phyloP scores from a whole-genome alignment of 2,113 vertebrate species.

The Hypanus sabinus region DNA sequence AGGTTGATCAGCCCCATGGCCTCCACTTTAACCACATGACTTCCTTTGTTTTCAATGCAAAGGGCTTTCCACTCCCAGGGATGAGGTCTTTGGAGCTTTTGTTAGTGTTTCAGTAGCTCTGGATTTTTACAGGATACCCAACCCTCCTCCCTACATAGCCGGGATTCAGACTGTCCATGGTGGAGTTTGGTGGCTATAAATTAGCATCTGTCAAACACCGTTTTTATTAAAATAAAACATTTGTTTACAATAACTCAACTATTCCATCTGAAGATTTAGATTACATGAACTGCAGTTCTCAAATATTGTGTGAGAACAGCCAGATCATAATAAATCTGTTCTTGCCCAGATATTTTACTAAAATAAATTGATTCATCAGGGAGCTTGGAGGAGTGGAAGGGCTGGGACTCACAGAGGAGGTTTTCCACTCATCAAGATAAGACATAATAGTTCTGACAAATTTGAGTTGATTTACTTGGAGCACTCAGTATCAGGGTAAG shows the following conservation, averaged over 20 bases:
- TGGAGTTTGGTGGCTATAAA: neutral
- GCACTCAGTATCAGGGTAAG: neutral
- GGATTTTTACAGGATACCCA: too few relatives aligned
- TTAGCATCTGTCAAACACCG: neutral
- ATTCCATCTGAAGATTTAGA: neutral
- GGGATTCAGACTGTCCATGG: too few relatives aligned
- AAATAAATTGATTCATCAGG: constrained; percentile 13
- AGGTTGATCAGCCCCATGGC: too few relatives aligned
- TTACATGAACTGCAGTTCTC: neutral
- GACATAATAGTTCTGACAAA: neutral
- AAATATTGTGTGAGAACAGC: neutral
- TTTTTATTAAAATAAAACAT: neutral
- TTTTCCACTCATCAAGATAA: neutral
- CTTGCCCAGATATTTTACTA: neutral
- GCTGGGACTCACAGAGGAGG: neutral
- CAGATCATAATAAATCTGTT: neutral
- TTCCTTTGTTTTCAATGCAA: too few relatives aligned
- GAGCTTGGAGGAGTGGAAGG: too few relatives aligned
- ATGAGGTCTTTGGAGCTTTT: too few relatives aligned
- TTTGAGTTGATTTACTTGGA: neutral
- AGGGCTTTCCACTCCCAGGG: too few relatives aligned
- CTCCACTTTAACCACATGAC: too few relatives aligned
- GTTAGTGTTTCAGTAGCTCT: too few relatives aligned
- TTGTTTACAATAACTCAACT: neutral
- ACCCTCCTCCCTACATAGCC: too few relatives aligned